Base-by-base conservation (phyloP, 2,888 invertebrate species). In the Myathropa florea region DNA sequence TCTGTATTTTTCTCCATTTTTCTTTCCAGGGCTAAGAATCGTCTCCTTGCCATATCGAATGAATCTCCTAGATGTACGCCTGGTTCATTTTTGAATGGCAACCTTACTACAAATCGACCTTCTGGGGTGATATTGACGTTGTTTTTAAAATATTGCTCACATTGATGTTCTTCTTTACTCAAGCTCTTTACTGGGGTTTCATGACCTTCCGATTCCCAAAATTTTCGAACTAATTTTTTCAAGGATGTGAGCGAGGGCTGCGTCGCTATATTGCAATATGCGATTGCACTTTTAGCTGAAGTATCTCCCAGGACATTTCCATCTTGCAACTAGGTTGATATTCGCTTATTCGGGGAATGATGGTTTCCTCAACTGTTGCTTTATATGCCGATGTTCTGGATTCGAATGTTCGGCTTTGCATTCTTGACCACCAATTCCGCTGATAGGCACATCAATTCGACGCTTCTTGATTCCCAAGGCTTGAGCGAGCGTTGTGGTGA, bases 271-370 rank as follows among this genome's bases (percentile, higher is more conserved):
- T 18, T 46, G 61, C 21, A 63, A 63, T 63, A 21, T 26, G 28
- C 30, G 23, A 10, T 64, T 21, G 33, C 36, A 39, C 24, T 39
- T 23, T 21, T n/a, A 39, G 64, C 39, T 65, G 39, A 46, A 24
- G 26, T 46, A 73, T 23, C 14, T 68, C 28, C 28, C 55, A 33
- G 46, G 1, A 46, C 46, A 18, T 18, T 46, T 46, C 18, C n/a
- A 46, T 18, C 53, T 30, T 7, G 53, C 30, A 18, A 53, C 67
- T 28, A 30, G 68, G 57, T 55, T 68, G 24, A 21, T 68, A 68
- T 30, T 68, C 68, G 28, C 28, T 68, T 23, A 68, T 57, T 14
- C 14, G 53, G 18, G 68, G 9, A 10, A 57, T 53, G n/a, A 68
- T 68, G n/a, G n/a, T n/a, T n/a, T n/a, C n/a, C n/a, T n/a, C n/a